Conservation (phyloP, 2,888 invertebrate species). For the Sussaba pulchella region DNA sequence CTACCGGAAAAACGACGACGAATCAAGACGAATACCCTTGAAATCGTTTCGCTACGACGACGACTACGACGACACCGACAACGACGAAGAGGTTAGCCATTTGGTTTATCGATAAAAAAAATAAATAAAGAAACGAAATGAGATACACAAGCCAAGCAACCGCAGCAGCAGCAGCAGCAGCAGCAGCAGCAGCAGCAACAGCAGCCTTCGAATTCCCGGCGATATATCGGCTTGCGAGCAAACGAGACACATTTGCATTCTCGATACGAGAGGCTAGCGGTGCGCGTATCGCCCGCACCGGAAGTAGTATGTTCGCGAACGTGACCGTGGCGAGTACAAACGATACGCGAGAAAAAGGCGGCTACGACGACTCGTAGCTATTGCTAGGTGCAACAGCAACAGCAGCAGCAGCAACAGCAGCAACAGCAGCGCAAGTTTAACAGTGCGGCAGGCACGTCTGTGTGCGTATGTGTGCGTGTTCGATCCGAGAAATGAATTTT, state of each 20-base stretch:
- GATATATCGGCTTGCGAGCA: conserved; percentile 61
- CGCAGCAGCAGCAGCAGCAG: conserved; percentile 55
- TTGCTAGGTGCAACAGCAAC: conserved; percentile 17
- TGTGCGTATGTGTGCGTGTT: not conserved
- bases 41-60: conserved; percentile 52
- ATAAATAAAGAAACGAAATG: conserved; percentile 55
- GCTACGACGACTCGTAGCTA: conserved; percentile 37
- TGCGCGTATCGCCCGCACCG: conserved; percentile 73
- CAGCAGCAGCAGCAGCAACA: conserved; percentile 58
- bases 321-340: conserved; percentile 79
- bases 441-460: not conserved
- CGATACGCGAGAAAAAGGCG: conserved; percentile 71
- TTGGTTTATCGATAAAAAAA: conserved; percentile 46
- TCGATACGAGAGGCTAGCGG: conserved; percentile 70
- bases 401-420: not conserved
- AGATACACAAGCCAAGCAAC: conserved; percentile 32
- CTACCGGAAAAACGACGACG: conserved; percentile 29
- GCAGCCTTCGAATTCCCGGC: conserved; percentile 61
- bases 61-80: conserved; percentile 4
- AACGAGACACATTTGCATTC: conserved; percentile 78
- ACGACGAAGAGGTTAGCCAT: conserved; percentile 33
- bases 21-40: conserved; percentile 26
- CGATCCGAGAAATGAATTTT: conserved; percentile 24
- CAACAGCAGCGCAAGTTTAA: not conserved
- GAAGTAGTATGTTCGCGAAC: conserved; percentile 80